Evolutionary conservation across 1,140 invertebrate species (phyloP).

Genomic region (Protaetia brevitarsis): DNA sequence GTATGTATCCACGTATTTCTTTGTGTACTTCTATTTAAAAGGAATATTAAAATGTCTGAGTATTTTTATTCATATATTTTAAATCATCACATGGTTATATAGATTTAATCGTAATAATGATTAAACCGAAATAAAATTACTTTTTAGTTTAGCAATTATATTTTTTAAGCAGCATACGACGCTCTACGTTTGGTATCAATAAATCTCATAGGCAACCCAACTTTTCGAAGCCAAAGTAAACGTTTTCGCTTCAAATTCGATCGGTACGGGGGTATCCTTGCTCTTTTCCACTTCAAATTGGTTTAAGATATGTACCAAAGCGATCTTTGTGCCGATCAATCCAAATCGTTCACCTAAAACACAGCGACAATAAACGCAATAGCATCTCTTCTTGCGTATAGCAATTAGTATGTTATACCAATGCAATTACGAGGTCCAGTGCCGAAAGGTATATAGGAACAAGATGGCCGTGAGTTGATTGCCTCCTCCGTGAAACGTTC

Average conservation of each 20-base stretch:
- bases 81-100: too few species aligned
- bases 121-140: too few species aligned
- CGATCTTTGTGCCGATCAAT: conserved; percentile 33
- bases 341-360: conserved; percentile 38
- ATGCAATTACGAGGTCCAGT: conserved; percentile 16
- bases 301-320: conserved; percentile 28
- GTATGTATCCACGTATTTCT: too few species aligned
- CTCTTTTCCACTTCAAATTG: conserved; percentile 21
- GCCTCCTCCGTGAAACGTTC: conserved; percentile 43
- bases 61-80: too few species aligned
- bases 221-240: conserved; percentile 15
- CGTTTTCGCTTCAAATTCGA: conserved; percentile 13
- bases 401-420: background rate
- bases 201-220: conserved; percentile 22
- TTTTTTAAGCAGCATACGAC: background rate
- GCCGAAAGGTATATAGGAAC: conserved; percentile 1
- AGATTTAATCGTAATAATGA: too few species aligned
- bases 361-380: conserved; percentile 6
- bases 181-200: background rate
- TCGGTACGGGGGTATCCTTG: conserved; percentile 25
- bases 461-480: background rate
- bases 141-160: too few species aligned
- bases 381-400: background rate
- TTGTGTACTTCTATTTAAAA: too few species aligned
- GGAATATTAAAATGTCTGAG: too few species aligned